Evolutionary conservation across 2,797 vertebrate species (phyloP).

Genomic region (Pachyuromys duprasi): DNA sequence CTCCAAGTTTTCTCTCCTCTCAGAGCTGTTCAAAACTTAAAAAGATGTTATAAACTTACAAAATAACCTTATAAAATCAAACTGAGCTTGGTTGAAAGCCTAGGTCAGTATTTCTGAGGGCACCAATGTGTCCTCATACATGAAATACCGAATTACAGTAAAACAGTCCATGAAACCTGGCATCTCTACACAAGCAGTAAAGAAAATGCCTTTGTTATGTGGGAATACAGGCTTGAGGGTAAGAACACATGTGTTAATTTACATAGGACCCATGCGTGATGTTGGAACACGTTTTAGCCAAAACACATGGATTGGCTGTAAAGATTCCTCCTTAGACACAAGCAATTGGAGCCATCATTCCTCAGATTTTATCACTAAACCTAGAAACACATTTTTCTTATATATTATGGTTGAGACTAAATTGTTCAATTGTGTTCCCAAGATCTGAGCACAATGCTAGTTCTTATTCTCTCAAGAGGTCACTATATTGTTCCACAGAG

Average conservation of each 20-base stretch:
- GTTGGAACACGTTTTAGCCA: neutral
- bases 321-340: neutral
- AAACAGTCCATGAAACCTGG: neutral
- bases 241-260: neutral
- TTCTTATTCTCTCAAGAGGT: neutral
- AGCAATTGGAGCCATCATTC: neutral
- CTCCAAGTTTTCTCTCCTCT: neutral
- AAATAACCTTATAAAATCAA: conserved; percentile 29
- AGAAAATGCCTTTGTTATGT: neutral
- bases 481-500: neutral
- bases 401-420: neutral
- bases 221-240: neutral
- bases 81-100: neutral
- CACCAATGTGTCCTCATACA: neutral
- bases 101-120: neutral
- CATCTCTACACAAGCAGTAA: neutral
- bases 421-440: neutral
- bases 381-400: neutral
- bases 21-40: neutral
- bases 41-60: neutral
- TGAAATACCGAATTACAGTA: neutral
- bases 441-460: neutral
- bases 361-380: neutral
- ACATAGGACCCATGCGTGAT: neutral
- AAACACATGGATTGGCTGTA: neutral